Conservation (phyloP, 2,797 vertebrate genomes). For the Halcyon badia region DNA sequence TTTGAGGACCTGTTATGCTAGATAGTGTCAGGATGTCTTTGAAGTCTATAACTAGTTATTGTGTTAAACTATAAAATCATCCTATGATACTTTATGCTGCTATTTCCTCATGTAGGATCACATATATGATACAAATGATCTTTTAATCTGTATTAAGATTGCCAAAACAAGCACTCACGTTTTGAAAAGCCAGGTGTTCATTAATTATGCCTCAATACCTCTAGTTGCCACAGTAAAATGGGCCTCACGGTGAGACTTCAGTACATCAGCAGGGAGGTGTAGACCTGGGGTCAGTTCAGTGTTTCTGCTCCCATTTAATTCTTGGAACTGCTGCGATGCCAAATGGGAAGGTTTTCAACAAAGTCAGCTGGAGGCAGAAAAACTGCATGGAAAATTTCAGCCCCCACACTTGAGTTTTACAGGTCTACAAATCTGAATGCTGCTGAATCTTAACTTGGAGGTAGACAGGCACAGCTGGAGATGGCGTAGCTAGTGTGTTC, state of each 20-base stretch:
- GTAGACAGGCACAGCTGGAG: not conserved
- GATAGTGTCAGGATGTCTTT: not conserved
- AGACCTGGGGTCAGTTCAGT: not conserved
- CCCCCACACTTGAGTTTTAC: not conserved
- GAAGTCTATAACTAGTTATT: not conserved
- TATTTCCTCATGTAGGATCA: not conserved
- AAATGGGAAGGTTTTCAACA: not conserved
- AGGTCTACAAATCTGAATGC: not conserved
- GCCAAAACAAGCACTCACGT: not conserved
- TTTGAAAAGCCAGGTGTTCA: not conserved
- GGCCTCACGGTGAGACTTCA: not conserved
- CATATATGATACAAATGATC: not conserved
- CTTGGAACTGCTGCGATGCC: not conserved
- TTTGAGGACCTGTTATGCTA: not conserved
- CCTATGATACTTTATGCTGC: not conserved
- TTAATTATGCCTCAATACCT: not conserved
- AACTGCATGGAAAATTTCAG: not conserved
- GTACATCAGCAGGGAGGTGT: not conserved
- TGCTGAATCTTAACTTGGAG: not conserved
- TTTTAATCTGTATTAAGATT: not conserved
- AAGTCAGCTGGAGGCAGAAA: not conserved
- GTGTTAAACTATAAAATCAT: not conserved
- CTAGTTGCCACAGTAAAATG: not conserved
- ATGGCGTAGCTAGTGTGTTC: not conserved
- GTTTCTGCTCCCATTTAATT: not conserved